Conservation (phyloP, 2,113 vertebrate species). For the Rhinogobius similis region DNA sequence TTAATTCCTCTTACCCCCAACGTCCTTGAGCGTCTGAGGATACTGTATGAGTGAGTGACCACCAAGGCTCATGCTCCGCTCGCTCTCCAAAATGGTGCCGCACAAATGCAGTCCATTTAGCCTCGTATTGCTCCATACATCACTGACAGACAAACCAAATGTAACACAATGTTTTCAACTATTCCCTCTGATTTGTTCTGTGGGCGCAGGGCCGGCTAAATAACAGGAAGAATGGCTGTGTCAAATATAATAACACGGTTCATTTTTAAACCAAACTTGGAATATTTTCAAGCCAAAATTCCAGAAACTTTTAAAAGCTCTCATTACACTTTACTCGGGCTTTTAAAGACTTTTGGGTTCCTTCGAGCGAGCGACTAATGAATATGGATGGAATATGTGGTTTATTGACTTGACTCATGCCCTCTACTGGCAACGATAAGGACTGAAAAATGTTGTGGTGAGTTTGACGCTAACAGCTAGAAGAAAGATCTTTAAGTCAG, state of each 20-base stretch:
- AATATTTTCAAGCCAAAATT: no score
- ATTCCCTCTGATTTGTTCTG: constrained; percentile 2
- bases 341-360: no score
- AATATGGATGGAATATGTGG: no score
- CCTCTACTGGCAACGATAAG: no score
- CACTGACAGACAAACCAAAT: constrained; percentile 7
- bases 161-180: constrained; percentile 8
- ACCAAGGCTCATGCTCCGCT: no score
- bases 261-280: constrained; percentile 6
- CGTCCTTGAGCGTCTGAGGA: not conserved
- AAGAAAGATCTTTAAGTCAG: no score
- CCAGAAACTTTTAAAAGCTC: not conserved
- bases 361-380: not conserved
- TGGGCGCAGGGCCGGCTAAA: not conserved
- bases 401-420: not conserved
- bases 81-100: not conserved
- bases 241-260: constrained; percentile 4
- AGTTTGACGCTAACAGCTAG: no score
- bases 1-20: no score
- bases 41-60: constrained; percentile 8
- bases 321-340: not conserved
- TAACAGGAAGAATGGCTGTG: constrained; percentile 8
- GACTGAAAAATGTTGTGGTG: no score
- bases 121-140: constrained; percentile 3
- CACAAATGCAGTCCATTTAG: constrained; percentile 10